Evolutionary conservation across 1,140 invertebrate species (phyloP).

Genomic region (Panulirus ornatus): DNA sequence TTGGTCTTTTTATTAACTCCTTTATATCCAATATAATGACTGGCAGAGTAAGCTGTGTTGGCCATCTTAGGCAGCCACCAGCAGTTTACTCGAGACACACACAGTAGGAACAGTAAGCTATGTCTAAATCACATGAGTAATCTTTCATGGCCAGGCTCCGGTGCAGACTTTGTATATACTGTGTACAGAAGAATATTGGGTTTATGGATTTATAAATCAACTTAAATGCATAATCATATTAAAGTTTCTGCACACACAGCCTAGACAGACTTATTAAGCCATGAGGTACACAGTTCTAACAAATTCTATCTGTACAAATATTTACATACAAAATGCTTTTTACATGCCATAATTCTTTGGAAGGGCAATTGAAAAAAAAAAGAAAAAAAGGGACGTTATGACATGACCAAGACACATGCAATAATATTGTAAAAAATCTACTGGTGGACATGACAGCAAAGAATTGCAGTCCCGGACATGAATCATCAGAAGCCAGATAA

Average conservation of each 20-base stretch:
- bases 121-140: slow-evolving; percentile 65
- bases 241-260: slow-evolving; percentile 44
- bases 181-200: slow-evolving; percentile 15
- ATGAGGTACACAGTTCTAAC: slow-evolving; percentile 70
- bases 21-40: slow-evolving; percentile 73
- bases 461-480: slow-evolving; percentile 1
- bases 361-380: slow-evolving; percentile 40
- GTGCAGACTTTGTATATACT: slow-evolving; percentile 44
- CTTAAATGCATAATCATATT: slow-evolving; percentile 39
- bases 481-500: not conserved
- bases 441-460: not conserved
- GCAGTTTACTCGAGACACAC: slow-evolving; percentile 50
- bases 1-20: slow-evolving; percentile 67
- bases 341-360: slow-evolving; percentile 66
- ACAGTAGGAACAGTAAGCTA: slow-evolving; percentile 70
- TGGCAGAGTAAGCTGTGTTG: slow-evolving; percentile 42
- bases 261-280: slow-evolving; percentile 63
- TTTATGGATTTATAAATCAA: slow-evolving; percentile 25
- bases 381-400: too few relatives aligned
- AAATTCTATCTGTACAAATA: slow-evolving; percentile 70
- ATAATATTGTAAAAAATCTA: not conserved
- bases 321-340: slow-evolving; percentile 57
- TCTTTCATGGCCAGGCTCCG: slow-evolving; percentile 64
- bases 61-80: slow-evolving; percentile 39
- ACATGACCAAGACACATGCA: not conserved